A percentile compares a stretch with the other conserved stretches of the same genome.
Conservation (phyloP, 2,113 vertebrate species). For the Proteles cristata region DNA sequence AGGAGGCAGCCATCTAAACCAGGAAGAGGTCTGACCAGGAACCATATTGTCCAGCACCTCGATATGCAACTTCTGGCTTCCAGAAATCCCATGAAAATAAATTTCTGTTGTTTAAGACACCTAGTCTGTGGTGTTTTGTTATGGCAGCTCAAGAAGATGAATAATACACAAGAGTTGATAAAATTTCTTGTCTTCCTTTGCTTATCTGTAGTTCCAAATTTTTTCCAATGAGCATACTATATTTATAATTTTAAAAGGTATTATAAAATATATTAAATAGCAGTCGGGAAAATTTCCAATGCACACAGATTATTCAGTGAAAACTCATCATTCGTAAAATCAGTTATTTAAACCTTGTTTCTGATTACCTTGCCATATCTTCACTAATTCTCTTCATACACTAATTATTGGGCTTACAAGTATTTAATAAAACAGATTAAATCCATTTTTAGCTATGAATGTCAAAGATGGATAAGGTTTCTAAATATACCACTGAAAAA, state of each 20-base stretch:
- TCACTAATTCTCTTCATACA: constrained; percentile 36
- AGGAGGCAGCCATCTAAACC: neutral
- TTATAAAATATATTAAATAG: neutral
- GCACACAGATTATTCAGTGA: neutral
- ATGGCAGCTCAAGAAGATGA: neutral
- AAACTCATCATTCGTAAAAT: constrained; percentile 27
- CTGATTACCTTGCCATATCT: neutral
- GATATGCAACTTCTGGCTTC: neutral
- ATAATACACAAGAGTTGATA: neutral
- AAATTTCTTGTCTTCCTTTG: neutral
- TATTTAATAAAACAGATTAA: constrained; percentile 51
- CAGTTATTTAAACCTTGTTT: neutral
- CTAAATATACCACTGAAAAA: neutral
- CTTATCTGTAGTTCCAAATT: neutral
- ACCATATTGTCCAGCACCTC: neutral
- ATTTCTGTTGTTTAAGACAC: neutral
- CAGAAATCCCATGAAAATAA: neutral
- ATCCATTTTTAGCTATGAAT: constrained; percentile 13
- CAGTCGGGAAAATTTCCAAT: neutral
- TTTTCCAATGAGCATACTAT: neutral
- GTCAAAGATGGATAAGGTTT: constrained; percentile 39
- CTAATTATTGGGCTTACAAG: constrained; percentile 24
- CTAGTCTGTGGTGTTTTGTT: neutral
- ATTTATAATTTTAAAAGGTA: constrained; percentile 25
- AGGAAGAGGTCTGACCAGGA: neutral